A percentile compares a stretch with the other conserved stretches of the same genome.
phyloP scores from a whole-genome alignment of 2,113 vertebrate species.

The Apteryx owenii region DNA sequence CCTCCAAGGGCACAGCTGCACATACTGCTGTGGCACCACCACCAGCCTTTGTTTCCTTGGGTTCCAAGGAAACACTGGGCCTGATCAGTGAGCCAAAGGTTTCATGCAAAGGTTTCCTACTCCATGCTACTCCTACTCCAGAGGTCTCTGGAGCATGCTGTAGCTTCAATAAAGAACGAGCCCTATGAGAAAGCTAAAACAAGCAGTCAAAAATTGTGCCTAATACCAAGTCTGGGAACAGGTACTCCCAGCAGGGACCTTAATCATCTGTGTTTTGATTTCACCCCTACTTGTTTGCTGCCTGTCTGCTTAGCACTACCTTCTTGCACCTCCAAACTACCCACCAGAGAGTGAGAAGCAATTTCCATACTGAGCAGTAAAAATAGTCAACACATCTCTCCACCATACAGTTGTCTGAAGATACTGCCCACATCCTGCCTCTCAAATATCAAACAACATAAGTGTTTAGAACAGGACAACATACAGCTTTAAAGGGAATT shows the following conservation, averaged over 20 bases:
- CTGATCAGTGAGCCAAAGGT: no score
- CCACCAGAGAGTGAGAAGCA: not conserved
- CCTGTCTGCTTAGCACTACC: not conserved
- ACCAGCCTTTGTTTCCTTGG: not conserved
- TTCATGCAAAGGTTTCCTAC: no score
- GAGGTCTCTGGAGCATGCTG: not conserved
- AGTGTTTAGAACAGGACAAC: no score
- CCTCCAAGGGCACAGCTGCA: not conserved
- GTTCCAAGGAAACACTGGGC: no score
- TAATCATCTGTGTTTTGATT: no score
- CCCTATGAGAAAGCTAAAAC: not conserved
- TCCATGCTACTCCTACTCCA: no score
- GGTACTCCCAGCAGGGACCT: no score
- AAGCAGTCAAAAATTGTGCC: not conserved
- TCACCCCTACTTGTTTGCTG: not conserved
- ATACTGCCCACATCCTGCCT: no score
- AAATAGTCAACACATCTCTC: no score
- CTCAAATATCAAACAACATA: no score
- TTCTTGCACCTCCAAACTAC: not conserved
- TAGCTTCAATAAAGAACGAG: not conserved
- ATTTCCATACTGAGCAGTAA: not conserved
- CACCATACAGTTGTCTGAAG: no score
- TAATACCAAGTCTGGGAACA: not conserved
- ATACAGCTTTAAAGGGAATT: not conserved
- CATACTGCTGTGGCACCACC: not conserved